These are phyloP conservation scores for Parasteatoda lunata DNA, from an alignment of 2,888 invertebrate species.

Conservation along the genomic window DNA sequence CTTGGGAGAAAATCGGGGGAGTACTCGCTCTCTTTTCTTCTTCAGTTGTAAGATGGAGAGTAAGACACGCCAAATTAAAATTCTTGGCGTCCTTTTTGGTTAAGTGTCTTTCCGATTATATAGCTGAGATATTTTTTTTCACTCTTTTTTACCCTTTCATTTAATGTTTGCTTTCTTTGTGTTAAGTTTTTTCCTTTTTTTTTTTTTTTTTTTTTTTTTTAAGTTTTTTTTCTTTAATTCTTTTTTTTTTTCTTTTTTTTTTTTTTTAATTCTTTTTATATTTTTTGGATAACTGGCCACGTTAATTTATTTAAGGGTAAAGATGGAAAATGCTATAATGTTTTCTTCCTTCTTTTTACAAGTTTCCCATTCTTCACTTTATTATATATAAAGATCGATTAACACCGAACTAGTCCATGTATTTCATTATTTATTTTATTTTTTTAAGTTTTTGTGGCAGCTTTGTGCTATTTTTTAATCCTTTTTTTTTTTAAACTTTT, in stretches of 20 bases:
- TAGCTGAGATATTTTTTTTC: neutral
- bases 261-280: neutral
- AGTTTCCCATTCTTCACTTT: too few species aligned
- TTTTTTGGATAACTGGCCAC: too few species aligned
- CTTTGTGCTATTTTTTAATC: too few species aligned
- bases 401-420: too few species aligned
- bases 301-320: neutral
- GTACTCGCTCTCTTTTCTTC: neutral
- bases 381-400: too few species aligned
- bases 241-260: neutral
- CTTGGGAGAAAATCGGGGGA: neutral
- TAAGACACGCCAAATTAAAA: conserved; percentile 36
- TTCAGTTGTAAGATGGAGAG: neutral
- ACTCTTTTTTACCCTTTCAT: too few species aligned
- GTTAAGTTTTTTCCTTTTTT: neutral
- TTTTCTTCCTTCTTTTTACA: neutral
- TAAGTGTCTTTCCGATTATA: conserved; percentile 11
- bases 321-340: conserved; percentile 18
- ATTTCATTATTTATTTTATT: too few species aligned
- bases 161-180: neutral
- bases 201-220: neutral
- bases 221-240: conserved; percentile 14
- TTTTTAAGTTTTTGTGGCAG: too few species aligned
- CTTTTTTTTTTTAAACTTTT: too few species aligned
- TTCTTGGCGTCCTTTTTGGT: conserved; percentile 29